Evolutionary conservation across 2,888 invertebrate species (phyloP).

Genomic region (Galerucella calmariensis): DNA sequence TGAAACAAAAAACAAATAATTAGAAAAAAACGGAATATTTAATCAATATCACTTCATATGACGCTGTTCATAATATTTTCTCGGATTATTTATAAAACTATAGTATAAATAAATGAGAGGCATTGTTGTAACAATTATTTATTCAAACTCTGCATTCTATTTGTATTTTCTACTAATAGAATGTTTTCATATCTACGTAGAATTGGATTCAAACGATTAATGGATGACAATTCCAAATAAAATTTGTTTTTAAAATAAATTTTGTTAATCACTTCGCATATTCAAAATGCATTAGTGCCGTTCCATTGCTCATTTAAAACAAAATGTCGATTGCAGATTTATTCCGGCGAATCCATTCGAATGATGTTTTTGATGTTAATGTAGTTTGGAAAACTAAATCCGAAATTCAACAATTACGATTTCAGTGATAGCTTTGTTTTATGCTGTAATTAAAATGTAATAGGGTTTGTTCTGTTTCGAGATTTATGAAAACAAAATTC

Average conservation of each 20-base stretch:
- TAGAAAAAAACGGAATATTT: too few relatives aligned
- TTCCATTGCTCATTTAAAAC: not conserved
- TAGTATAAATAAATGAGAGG: too few relatives aligned
- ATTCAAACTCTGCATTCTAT: not conserved
- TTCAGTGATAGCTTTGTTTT: not conserved
- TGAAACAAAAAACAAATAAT: too few relatives aligned
- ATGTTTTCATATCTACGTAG: not conserved
- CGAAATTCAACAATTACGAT: constrained; percentile 1
- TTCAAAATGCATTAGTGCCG: not conserved
- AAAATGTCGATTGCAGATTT: constrained; percentile 7
- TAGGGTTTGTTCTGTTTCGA: not conserved
- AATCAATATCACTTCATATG: too few relatives aligned
- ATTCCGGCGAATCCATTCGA: not conserved
- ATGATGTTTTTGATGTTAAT: constrained; percentile 8
- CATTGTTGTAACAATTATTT: not conserved
- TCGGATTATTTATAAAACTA: too few relatives aligned
- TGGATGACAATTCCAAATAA: not conserved
- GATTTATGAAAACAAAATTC: not conserved
- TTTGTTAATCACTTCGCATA: constrained; percentile 3
- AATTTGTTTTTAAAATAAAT: constrained; percentile 5
- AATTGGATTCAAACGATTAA: not conserved
- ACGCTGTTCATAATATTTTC: too few relatives aligned
- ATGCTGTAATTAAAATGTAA: not conserved
- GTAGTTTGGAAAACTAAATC: not conserved
- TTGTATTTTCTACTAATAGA: not conserved